These are phyloP conservation scores for Caenorhabditis brenneri DNA, from an alignment of 1,140 invertebrate genomes.

Conservation along the genomic window DNA sequence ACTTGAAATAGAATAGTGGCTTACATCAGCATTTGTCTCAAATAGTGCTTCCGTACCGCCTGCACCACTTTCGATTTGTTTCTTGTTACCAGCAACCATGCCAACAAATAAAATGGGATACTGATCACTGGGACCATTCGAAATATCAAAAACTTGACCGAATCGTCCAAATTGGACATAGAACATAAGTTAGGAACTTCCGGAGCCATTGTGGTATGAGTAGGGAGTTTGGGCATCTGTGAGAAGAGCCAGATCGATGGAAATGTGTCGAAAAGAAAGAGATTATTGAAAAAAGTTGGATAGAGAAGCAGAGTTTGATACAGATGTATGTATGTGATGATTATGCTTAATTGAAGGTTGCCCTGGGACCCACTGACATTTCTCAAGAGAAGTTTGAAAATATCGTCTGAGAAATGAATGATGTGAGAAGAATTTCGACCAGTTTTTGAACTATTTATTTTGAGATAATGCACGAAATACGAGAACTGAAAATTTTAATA, in stretches of 20 bases:
- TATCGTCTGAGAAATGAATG: no score
- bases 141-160: background rate
- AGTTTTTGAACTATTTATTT: no score
- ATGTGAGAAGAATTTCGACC: no score
- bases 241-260: no score
- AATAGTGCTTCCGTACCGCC: background rate
- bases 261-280: background rate
- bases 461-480: no score
- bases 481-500: no score
- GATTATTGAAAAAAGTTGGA: background rate
- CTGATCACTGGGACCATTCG: background rate
- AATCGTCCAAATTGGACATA: background rate
- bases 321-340: no score
- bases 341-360: no score
- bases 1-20: background rate
- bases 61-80: slow-evolving; percentile 13
- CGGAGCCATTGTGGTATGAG: background rate
- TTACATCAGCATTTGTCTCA: background rate
- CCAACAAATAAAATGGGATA: background rate
- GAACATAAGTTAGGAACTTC: background rate
- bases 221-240: background rate
- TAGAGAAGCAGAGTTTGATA: background rate
- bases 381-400: no score
- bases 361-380: no score
- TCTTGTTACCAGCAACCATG: background rate